Base-by-base conservation (phyloP, 2,113 vertebrate species). In the Psophia crepitans region DNA sequence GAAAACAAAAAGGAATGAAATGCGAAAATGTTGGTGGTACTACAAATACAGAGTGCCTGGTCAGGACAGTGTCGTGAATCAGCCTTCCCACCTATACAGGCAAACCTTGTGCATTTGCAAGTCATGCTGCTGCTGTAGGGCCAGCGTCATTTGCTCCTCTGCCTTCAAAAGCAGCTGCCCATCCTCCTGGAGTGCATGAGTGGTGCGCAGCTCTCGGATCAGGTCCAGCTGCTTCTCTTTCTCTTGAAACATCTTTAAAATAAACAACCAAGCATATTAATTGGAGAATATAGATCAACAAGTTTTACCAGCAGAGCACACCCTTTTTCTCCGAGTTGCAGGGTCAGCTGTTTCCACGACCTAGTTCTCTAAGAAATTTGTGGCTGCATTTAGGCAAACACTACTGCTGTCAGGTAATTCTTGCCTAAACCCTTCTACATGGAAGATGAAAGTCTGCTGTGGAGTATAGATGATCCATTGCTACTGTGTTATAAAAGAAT, bases 221-320 rank as follows among this genome's bases (percentile, higher is more conserved):
- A 99, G 96, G 32, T 99, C 99, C 80, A 98, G 41, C 0, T 97
- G 95, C 96, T 98, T 99, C 94, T 99, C 98, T 80, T 99, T 99
- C 51, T 98, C 98, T 94, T 98, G 98, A 97, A 99, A 99, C 98
- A 99, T 99, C 99, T 99, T 96, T 19, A 87, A 96, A 87, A 96
- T 32, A 86, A 89, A 61, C 69, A 65, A 77, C 18, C 22, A n/a
- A 80, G 33, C 54, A 73, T 46, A 70, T 84, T 54, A 88, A 79
- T 87, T 20, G 28, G 84, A 64, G 49, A 63, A 32, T 39, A 54
- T 0, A 79, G 37, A 89, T 46, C 70, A 84, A 80, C 69, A 3
- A 56, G 9, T 63, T 79, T 41, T 41, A 23, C 24, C 69, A 27
- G 33, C 77, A 91, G 28, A 84, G 39, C 57, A 76, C 21, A 33